Percentiles rank a stretch among this genome's conserved stretches.
phyloP scores from a whole-genome alignment of 2,888 invertebrate genomes.

The Ichneumoninae sp. region DNA sequence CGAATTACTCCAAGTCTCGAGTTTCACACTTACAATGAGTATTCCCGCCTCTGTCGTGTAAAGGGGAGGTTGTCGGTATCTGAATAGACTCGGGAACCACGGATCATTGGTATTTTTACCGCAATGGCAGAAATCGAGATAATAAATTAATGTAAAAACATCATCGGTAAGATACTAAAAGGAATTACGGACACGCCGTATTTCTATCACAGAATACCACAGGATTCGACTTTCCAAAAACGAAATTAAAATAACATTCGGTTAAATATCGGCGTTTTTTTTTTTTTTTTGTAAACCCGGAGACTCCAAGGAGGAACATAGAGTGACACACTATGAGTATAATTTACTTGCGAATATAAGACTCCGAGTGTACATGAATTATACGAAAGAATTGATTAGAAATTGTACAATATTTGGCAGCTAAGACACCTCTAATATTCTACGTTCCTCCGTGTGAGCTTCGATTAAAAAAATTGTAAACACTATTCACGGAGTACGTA shows the following conservation, averaged over 20 bases:
- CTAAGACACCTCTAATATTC: slow-evolving; percentile 17
- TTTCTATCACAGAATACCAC: slow-evolving; percentile 76
- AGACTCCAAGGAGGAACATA: slow-evolving; percentile 29
- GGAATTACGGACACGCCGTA: slow-evolving; percentile 70
- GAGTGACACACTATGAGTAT: slow-evolving; percentile 21
- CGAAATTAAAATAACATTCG: slow-evolving; percentile 6
- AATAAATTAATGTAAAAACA: slow-evolving; percentile 71
- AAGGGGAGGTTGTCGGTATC: slow-evolving; percentile 17
- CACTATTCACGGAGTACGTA: slow-evolving; percentile 12
- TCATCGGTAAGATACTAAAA: slow-evolving; percentile 69
- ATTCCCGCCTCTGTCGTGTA: background rate
- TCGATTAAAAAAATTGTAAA: slow-evolving; percentile 1
- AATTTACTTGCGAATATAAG: background rate
- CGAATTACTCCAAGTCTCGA: slow-evolving; percentile 54
- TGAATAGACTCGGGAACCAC: slow-evolving; percentile 43
- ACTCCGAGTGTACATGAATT: background rate
- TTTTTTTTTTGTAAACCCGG: background rate
- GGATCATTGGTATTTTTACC: slow-evolving; percentile 69
- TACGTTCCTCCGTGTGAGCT: slow-evolving; percentile 26
- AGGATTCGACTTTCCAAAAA: slow-evolving; percentile 59
- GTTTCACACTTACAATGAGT: slow-evolving; percentile 33
- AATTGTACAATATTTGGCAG: background rate
- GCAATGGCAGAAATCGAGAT: slow-evolving; percentile 70
- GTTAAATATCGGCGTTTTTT: background rate
- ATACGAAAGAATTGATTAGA: background rate